Evolutionary conservation across 1,140 invertebrate species (phyloP).

Genomic region (Aphaenogaster floridana): DNA sequence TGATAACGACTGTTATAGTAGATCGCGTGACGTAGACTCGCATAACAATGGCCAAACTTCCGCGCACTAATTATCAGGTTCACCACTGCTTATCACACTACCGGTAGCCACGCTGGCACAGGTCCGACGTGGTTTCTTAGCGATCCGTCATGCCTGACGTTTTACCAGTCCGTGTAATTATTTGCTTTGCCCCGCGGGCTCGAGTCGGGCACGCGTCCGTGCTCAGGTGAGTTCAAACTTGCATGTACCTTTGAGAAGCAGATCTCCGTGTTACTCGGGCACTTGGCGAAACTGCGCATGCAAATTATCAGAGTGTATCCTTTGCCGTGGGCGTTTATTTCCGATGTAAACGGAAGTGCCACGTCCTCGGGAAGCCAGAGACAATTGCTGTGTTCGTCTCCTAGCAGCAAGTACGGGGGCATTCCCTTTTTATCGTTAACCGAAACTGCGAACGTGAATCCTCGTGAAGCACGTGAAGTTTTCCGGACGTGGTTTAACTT

Average conservation of each 20-base stretch:
- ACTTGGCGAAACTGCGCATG: slow-evolving; percentile 47
- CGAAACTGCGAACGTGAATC: slow-evolving; percentile 28
- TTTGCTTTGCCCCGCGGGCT: slow-evolving; percentile 52
- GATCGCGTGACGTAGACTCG: slow-evolving; percentile 2
- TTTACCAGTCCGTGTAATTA: slow-evolving; percentile 62
- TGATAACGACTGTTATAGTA: not conserved
- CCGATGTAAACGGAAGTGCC: slow-evolving; percentile 55
- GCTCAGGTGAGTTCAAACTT: slow-evolving; percentile 30
- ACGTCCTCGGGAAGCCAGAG: not conserved
- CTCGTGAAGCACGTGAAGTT: slow-evolving; percentile 7
- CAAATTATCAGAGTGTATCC: slow-evolving; percentile 48
- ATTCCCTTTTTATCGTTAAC: slow-evolving; percentile 11
- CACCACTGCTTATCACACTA: slow-evolving; percentile 18
- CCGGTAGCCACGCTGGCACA: not conserved
- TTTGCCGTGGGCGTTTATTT: slow-evolving; percentile 64
- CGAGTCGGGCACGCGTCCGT: not conserved
- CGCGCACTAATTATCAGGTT: slow-evolving; percentile 12
- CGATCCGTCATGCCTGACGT: slow-evolving; percentile 61
- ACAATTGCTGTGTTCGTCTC: slow-evolving; percentile 56
- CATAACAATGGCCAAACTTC: slow-evolving; percentile 22
- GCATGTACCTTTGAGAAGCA: not conserved
- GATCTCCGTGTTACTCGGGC: slow-evolving; percentile 3
- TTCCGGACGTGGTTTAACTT: slow-evolving; percentile 2
- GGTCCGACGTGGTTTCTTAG: not conserved
- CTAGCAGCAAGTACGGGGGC: not conserved